A percentile compares a stretch with the other conserved stretches of the same genome.
phyloP scores from a whole-genome alignment of 2,113 vertebrate species.

The Tyrannus savana region DNA sequence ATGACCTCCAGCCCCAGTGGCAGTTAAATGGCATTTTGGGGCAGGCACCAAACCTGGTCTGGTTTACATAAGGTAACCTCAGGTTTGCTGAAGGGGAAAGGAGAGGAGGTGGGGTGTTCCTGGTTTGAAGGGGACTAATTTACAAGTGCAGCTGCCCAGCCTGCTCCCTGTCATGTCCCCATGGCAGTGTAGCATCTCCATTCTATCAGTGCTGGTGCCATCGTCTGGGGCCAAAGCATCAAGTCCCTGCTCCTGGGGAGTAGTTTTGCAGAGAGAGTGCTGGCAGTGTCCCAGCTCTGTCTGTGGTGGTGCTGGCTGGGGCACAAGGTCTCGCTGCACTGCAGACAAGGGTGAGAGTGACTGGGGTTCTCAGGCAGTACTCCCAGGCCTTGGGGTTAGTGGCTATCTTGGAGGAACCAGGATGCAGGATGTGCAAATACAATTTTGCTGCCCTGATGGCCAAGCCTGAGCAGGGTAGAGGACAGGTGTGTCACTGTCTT shows the following conservation, averaged over 20 bases:
- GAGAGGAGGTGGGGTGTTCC: not conserved
- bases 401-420: not conserved
- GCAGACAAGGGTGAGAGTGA: not conserved
- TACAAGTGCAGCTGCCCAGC: not conserved
- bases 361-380: rapidly evolving
- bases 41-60: not conserved
- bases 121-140: not conserved
- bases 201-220: not conserved
- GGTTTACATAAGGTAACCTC: slow-evolving; percentile 6
- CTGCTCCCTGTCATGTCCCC: rapidly evolving
- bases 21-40: slow-evolving; percentile 47
- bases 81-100: not conserved
- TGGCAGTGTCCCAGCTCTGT: not conserved
- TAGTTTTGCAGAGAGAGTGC: not conserved
- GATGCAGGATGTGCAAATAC: not conserved
- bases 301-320: rapidly evolving
- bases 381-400: rapidly evolving
- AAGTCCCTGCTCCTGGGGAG: not conserved
- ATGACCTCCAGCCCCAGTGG: slow-evolving; percentile 46
- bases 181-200: not conserved
- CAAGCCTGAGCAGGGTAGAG: not conserved
- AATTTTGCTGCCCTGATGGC: not conserved
- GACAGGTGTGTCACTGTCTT: not conserved
- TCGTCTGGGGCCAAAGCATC: rapidly evolving
- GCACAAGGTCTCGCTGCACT: not conserved